Conservation (phyloP, 2,888 invertebrate species). For the Eupeodes latifasciatus region DNA sequence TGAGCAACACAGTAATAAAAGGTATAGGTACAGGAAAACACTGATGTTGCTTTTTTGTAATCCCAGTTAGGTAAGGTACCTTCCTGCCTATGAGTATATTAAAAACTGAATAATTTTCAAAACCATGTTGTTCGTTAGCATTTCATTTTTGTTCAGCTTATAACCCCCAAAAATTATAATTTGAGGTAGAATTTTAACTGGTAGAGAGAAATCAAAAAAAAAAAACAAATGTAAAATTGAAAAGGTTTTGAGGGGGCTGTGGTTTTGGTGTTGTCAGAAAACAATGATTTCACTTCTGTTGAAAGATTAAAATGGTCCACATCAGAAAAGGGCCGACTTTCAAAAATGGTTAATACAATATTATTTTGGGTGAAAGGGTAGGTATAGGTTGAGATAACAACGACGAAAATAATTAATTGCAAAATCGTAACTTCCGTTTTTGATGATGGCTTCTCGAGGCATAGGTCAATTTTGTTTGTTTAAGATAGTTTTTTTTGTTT, state of each 20-base stretch:
- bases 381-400: neutral
- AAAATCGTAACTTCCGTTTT: conserved; percentile 20
- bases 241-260: neutral
- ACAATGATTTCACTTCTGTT: conserved; percentile 18
- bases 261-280: neutral
- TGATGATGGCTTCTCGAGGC: neutral
- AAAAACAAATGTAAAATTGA: neutral
- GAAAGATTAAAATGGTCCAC: conserved; percentile 20
- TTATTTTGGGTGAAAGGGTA: conserved; percentile 11
- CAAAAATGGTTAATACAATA: neutral
- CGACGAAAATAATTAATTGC: conserved; percentile 35
- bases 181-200: neutral
- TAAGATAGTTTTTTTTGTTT: conserved; percentile 45
- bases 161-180: neutral
- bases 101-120: neutral
- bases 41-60: too few relatives aligned
- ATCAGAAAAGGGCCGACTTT: neutral
- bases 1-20: too few relatives aligned
- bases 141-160: neutral
- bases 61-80: too few relatives aligned
- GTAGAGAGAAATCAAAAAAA: neutral
- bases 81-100: too few relatives aligned
- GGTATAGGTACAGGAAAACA: too few relatives aligned
- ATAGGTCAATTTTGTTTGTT: conserved; percentile 54
- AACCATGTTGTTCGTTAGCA: neutral